Conservation (phyloP, 2,888 invertebrate genomes). For the Blastobasis adustella region DNA sequence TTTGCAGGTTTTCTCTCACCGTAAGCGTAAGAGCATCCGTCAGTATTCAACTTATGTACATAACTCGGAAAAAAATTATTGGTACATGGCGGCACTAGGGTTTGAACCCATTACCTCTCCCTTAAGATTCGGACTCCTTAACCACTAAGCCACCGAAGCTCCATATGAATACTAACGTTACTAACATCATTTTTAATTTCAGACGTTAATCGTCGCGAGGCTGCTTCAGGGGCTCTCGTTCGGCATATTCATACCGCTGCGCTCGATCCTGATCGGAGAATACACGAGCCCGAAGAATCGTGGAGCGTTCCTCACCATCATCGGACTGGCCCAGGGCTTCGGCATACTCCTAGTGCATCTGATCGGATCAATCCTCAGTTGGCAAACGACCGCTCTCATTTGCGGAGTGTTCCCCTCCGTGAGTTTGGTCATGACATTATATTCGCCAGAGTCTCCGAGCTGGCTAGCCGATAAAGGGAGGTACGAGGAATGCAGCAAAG, state of each 20-base stretch:
- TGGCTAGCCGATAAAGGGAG: slow-evolving; percentile 76
- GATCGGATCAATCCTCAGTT: slow-evolving; percentile 73
- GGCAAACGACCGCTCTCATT: slow-evolving; percentile 70
- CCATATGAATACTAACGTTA: background rate
- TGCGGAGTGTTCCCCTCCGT: slow-evolving; percentile 53
- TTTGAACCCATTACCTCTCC: no score
- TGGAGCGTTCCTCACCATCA: slow-evolving; percentile 74
- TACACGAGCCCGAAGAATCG: slow-evolving; percentile 74
- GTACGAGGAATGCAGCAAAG: slow-evolving; percentile 65
- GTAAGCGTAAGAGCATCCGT: no score
- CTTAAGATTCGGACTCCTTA: no score
- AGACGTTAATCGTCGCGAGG: slow-evolving; percentile 5
- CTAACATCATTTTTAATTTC: background rate
- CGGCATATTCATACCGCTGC: slow-evolving; percentile 65
- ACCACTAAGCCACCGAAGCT: no score
- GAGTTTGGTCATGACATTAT: slow-evolving; percentile 51
- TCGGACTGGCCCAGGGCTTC: slow-evolving; percentile 72
- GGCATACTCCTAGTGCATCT: slow-evolving; percentile 77
- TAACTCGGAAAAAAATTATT: no score
- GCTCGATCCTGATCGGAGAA: slow-evolving; percentile 70
- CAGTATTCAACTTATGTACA: no score
- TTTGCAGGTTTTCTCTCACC: no score
- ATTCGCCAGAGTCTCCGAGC: slow-evolving; percentile 76
- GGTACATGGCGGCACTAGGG: no score
- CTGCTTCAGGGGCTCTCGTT: slow-evolving; percentile 48